Percentiles rank a stretch among this genome's conserved stretches.
Conservation (phyloP, 1,140 invertebrate species). For the Drosophila nigromelanica region DNA sequence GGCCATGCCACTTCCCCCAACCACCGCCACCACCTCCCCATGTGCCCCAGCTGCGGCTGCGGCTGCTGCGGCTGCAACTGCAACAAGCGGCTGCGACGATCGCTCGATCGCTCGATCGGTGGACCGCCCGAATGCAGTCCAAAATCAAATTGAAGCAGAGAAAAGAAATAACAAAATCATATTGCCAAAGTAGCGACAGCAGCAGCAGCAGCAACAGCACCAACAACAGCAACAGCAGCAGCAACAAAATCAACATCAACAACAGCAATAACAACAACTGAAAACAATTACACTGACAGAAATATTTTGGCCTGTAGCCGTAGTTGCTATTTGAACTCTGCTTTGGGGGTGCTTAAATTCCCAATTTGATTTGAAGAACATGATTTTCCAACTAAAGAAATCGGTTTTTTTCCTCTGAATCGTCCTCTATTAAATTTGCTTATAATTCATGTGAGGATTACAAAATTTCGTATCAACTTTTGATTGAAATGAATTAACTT, state of each 20-base stretch:
- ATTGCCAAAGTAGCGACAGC: conserved; percentile 77
- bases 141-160: conserved; percentile 68
- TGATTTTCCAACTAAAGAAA: too few relatives aligned
- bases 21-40: conserved; percentile 11
- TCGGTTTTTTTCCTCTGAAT: too few relatives aligned
- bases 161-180: conserved; percentile 68
- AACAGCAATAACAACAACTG: conserved; percentile 46
- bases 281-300: conserved; percentile 64
- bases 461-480: too few relatives aligned
- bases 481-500: too few relatives aligned
- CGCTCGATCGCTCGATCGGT: conserved; percentile 17
- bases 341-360: background rate
- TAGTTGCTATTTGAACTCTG: background rate
- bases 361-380: background rate
- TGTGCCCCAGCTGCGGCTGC: conserved; percentile 6
- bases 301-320: conserved; percentile 1
- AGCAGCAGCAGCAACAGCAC: conserved; percentile 43
- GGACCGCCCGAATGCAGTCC: conserved; percentile 61
- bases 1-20: conserved; percentile 13
- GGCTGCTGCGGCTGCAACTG: conserved; percentile 16
- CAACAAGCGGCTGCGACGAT: conserved; percentile 8
- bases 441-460: too few relatives aligned
- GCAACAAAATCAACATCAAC: conserved; percentile 34
- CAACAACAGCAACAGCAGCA: conserved; percentile 4
- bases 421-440: too few relatives aligned